Evolutionary conservation across 1,140 invertebrate species (phyloP).

Genomic region (Aphelenchoides fujianensis): DNA sequence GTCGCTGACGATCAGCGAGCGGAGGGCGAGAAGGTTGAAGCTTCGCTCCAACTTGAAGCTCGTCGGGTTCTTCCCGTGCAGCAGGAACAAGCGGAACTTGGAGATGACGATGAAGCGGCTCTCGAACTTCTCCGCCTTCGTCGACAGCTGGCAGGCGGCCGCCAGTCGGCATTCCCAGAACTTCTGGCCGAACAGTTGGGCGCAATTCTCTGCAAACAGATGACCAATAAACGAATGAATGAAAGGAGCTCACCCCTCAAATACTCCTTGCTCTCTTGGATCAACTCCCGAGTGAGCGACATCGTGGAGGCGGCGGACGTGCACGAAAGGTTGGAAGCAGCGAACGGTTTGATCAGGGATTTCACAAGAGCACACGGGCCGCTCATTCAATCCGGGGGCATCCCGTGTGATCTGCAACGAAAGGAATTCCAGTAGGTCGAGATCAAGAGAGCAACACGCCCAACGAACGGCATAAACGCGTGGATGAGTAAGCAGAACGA

Average conservation of each 20-base stretch:
- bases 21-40: slow-evolving; percentile 54
- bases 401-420: not conserved
- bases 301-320: slow-evolving; percentile 30
- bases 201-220: slow-evolving; percentile 50
- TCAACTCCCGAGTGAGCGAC: slow-evolving; percentile 49
- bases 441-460: not conserved
- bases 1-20: slow-evolving; percentile 44
- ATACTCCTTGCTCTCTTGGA: slow-evolving; percentile 50
- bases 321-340: not conserved
- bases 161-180: slow-evolving; percentile 56
- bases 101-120: slow-evolving; percentile 53
- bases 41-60: slow-evolving; percentile 54
- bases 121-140: slow-evolving; percentile 57
- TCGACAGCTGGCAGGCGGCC: slow-evolving; percentile 37
- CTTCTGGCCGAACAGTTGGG: slow-evolving; percentile 56
- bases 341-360: not conserved
- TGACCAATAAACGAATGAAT: not conserved
- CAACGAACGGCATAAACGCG: not conserved
- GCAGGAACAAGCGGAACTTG: slow-evolving; percentile 57
- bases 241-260: slow-evolving; percentile 45
- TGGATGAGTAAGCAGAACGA: not conserved
- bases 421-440: not conserved
- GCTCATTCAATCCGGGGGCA: not conserved
- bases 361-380: not conserved
- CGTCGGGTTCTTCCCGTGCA: slow-evolving; percentile 48